These are phyloP conservation scores for Sapajus apella DNA, from an alignment of 2,113 vertebrate genomes.

Conservation along the genomic window DNA sequence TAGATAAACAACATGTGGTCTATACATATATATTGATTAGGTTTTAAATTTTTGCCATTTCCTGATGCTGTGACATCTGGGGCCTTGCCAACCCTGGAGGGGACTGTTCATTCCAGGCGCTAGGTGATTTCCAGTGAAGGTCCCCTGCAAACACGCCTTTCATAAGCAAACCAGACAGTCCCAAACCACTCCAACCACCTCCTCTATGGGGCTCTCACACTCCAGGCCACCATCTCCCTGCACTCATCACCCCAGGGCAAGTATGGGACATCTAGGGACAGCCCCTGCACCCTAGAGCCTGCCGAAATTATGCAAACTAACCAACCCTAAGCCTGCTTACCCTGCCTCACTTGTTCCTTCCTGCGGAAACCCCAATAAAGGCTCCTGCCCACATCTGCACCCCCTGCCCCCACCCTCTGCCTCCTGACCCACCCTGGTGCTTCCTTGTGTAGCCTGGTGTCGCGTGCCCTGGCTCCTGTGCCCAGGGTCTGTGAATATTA, in stretches of 20 bases:
- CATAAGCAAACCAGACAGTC: not conserved
- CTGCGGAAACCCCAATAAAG: too few species aligned
- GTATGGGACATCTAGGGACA: too few species aligned
- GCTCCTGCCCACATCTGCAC: too few species aligned
- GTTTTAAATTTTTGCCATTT: not conserved
- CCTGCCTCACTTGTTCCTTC: too few species aligned
- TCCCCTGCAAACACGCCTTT: not conserved
- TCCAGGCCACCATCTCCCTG: not conserved
- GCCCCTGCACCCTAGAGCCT: not conserved
- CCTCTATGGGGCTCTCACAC: accelerated
- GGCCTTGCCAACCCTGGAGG: not conserved
- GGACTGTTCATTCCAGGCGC: too few species aligned
- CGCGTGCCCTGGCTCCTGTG: accelerated
- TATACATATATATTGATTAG: accelerated
- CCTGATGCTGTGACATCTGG: not conserved
- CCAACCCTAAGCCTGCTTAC: too few species aligned
- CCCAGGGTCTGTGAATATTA: not conserved
- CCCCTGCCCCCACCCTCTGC: accelerated
- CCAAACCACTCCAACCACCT: accelerated
- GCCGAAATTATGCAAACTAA: too few species aligned
- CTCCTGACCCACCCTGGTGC: too few species aligned
- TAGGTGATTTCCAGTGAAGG: not conserved
- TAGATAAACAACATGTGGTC: not conserved
- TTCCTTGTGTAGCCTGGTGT: not conserved
- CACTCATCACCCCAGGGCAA: not conserved